Percentiles rank a stretch among this genome's conserved stretches.
Conservation (phyloP, 2,888 invertebrate species). For the Cheilosia vernalis region DNA sequence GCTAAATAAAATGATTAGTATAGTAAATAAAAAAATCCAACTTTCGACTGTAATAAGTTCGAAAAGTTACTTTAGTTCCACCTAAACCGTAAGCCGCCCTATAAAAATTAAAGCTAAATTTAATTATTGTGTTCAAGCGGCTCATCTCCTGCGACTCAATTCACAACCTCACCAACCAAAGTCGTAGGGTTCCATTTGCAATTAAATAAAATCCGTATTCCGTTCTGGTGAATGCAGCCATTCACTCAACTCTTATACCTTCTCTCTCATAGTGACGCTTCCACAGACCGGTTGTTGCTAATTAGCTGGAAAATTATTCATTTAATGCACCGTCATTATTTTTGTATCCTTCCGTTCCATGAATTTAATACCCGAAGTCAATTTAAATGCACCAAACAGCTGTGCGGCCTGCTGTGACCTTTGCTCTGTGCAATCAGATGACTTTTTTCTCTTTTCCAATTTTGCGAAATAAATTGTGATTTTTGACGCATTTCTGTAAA, state of each 20-base stretch:
- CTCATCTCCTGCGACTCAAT: background rate
- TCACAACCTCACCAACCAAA: background rate
- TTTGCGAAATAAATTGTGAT: background rate
- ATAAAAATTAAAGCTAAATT: too few species aligned
- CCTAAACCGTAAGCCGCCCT: too few species aligned
- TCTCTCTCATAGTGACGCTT: background rate
- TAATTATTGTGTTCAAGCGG: background rate
- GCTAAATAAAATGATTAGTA: too few species aligned
- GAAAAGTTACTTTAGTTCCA: too few species aligned
- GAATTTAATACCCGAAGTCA: too few species aligned
- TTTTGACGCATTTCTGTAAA: background rate
- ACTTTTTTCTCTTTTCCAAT: too few species aligned
- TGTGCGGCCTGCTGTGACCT: too few species aligned
- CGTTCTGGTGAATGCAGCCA: too few species aligned
- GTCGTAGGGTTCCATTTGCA: background rate
- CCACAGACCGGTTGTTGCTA: constrained; percentile 21
- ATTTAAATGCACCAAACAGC: too few species aligned
- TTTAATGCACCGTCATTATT: background rate
- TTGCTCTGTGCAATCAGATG: too few species aligned
- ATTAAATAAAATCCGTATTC: background rate
- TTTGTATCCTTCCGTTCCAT: background rate
- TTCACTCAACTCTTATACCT: background rate
- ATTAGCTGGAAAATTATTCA: constrained; percentile 22
- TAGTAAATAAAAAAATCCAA: too few species aligned
- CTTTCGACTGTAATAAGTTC: too few species aligned